Base-by-base conservation (phyloP, 1,140 invertebrate species). In the Drosophila kurseongensis region DNA sequence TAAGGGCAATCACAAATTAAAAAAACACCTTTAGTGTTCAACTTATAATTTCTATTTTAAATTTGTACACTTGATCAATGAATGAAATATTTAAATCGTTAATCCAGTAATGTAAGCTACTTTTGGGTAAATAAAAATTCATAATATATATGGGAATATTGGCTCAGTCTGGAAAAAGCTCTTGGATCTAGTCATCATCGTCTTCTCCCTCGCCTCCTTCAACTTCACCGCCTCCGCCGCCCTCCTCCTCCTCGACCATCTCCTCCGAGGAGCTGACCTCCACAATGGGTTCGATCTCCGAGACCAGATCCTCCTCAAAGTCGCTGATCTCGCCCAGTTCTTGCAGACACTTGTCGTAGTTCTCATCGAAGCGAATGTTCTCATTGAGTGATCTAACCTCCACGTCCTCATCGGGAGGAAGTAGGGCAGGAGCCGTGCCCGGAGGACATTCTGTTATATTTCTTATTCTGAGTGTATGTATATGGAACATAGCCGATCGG, bases 311-410 rank as follows among this genome's bases (percentile, higher is more conserved):
- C 52, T 90, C 86, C 35, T 91, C 90, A 27, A 66, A 90, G 40
- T 91, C 90, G 58, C 90, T 91, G 5, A 88, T 91, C 12, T 74
- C 80, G n/a, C 55, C 90, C 59, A 91, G 48, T 23, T 90, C 86
- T 0, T 90, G 73, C 51, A 89, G 36, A 6, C 90, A 91, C 61
- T 90, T 79, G 38, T 83, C 79, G 40, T 91, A 91, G 69, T 73
- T 81, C 40, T 91, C 90, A 1, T 91, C 80, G 32, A 91, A 91
- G 12, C 78, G 85, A 23, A 91, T 89, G 13, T 65, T 89, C 57
- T 91, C 90, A 38, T 91, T 91, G 5, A 91, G 69, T 0, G 90
- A 91, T 0, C 50, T 54, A 5, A 90, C 86, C 12, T 91, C 90
- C 9, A 75, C 32, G 2, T 85, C 83, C 14, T 89, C 54, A 14